A percentile compares a stretch with the other conserved stretches of the same genome.
Evolutionary conservation across 1,140 invertebrate genomes (phyloP).

Genomic region (Penaeus japonicus): DNA sequence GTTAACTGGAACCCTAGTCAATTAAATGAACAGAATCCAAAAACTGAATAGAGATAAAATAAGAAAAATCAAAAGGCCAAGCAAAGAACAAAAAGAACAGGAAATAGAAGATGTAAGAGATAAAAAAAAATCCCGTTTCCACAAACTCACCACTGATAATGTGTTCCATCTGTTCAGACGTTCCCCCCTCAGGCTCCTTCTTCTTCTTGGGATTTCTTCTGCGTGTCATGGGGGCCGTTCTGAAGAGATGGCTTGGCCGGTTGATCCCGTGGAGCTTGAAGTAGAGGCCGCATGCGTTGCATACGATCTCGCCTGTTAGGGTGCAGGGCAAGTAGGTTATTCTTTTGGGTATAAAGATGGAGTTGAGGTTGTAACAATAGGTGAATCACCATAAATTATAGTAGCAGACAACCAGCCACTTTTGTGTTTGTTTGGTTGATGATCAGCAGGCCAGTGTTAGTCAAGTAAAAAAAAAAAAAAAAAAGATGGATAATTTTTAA

Average conservation of each 20-base stretch:
- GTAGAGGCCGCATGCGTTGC: slow-evolving; percentile 98
- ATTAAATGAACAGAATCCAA: too few relatives aligned
- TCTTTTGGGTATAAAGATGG: background rate
- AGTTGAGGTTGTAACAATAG: background rate
- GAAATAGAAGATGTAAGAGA: too few relatives aligned
- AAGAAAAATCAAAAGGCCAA: background rate
- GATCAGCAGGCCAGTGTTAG: too few relatives aligned
- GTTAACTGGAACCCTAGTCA: too few relatives aligned
- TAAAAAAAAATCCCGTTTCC: too few relatives aligned
- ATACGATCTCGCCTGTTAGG: slow-evolving; percentile 87
- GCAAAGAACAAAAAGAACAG: background rate
- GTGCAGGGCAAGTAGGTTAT: background rate
- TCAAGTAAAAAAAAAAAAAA: too few relatives aligned
- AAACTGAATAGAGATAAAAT: too few relatives aligned
- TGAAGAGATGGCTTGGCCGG: slow-evolving; percentile 70
- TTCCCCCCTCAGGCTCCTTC: slow-evolving; percentile 16
- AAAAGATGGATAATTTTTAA: too few relatives aligned
- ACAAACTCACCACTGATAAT: slow-evolving; percentile 3
- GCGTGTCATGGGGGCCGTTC: slow-evolving; percentile 50
- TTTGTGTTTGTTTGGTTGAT: too few relatives aligned
- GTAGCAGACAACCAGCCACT: too few relatives aligned
- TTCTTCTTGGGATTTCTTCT: slow-evolving; percentile 51
- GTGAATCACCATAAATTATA: too few relatives aligned
- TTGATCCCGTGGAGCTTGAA: slow-evolving; percentile 95
- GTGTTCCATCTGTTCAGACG: slow-evolving; percentile 10